Evolutionary conservation across 2,113 vertebrate species (phyloP), one percentile per base, ranked within the genome.

Genomic region (Formicarius rufipectus): DNA sequence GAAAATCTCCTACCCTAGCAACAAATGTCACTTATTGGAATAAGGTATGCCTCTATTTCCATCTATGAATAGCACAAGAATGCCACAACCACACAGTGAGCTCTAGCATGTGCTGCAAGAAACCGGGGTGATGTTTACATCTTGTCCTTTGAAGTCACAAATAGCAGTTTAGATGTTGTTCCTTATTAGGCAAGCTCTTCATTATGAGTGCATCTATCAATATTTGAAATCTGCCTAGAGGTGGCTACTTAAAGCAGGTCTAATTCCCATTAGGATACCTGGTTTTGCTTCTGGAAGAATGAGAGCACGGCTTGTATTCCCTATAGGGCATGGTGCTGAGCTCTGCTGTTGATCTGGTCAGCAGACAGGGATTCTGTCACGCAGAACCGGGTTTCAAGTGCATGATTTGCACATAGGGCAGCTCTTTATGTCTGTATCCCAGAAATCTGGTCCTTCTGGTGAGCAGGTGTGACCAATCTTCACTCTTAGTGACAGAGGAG

Each of bases 1-100:
- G 39, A 58, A 95, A 94, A 69, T 8, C 21, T 90, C 59, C 45
- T 71, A 69, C 25, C 25, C 28, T 69, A 84, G 49, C 55, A 91
- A 84, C 17, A 77, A 74, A 49, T 55, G 20, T 52, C 35, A 37
- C 49, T 79, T 76, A 53, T 22, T 81, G 84, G 20, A 86, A 37
- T 86, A 68, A 49, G 10, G 49, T 58, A 27, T 67, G 28, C 45
- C 30, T 80, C 58, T 90, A 30, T 77, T 92, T 94, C 28, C 7
- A 76, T 42, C 39, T 62, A 25, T 25, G 52, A 84, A 50, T n/a
- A 67, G 35, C 6, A 5, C 40, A 74, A 69, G 35, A 81, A 77
- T 71, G 9, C 15, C 28, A 14, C 59, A 86, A 20, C 7, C 25
- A 58, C 24, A n/a, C 49, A 72, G 18, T 14, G 33, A 84, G 18